Conservation (phyloP, 2,113 vertebrate genomes). For the Phaethon lepturus region DNA sequence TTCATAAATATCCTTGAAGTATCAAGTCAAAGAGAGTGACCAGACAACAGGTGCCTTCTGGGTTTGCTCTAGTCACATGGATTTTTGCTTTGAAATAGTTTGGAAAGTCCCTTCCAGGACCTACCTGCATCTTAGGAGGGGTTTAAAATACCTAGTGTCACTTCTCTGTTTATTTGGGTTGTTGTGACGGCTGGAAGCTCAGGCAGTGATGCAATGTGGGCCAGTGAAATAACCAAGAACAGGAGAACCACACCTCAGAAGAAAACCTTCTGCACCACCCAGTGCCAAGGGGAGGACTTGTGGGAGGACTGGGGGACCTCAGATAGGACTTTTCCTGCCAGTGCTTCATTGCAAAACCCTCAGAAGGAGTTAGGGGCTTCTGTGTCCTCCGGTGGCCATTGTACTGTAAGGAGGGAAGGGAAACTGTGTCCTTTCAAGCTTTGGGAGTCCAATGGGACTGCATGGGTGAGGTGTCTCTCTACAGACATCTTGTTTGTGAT, state of each 20-base stretch:
- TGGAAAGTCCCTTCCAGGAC: neutral
- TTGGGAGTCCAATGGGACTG: neutral
- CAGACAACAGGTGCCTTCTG: neutral
- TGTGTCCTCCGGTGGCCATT: neutral
- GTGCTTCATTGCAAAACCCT: neutral
- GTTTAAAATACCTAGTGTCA: neutral
- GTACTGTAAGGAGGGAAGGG: neutral
- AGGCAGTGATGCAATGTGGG: neutral
- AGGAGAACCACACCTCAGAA: neutral
- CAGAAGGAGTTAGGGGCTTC: neutral
- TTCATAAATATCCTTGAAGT: neutral
- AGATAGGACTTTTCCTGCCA: neutral
- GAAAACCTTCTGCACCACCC: neutral
- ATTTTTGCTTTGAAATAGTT: neutral
- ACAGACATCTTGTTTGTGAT: neutral
- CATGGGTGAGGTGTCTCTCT: neutral
- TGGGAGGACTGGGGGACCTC: neutral
- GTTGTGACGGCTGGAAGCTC: neutral
- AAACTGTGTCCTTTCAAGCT: neutral
- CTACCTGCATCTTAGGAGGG: rapidly evolving
- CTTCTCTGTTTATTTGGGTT: neutral
- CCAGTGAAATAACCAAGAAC: neutral
- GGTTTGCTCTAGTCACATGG: neutral
- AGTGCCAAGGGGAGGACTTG: neutral
- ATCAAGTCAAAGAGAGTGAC: neutral